Evolutionary conservation across 2,113 vertebrate genomes (phyloP).

Genomic region (Tachysurus fulvidraco): DNA sequence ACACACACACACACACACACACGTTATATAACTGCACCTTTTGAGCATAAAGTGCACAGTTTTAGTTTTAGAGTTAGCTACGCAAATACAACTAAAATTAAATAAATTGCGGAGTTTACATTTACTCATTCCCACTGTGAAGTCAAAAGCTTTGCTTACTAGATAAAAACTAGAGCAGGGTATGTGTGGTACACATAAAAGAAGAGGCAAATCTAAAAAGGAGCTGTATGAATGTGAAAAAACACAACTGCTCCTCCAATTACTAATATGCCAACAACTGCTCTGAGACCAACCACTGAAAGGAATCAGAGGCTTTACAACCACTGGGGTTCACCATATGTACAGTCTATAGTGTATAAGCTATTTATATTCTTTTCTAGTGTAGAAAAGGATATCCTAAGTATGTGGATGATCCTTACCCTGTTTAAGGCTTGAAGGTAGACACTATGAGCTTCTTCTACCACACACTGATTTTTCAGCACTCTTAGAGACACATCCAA

Average conservation of each 20-base stretch:
- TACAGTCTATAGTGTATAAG: not conserved
- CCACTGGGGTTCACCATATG: not conserved
- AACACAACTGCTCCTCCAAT: not conserved
- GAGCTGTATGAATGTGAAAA: not conserved
- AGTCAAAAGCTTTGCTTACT: not conserved
- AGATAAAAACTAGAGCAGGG: not conserved
- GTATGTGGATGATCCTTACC: conserved; percentile 67
- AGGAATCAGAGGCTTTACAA: not conserved
- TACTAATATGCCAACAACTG: not conserved
- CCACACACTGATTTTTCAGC: conserved; percentile 85
- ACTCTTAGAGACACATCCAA: conserved; percentile 77
- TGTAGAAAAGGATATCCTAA: not conserved
- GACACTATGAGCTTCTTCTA: conserved; percentile 82
- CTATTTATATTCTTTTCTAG: too few relatives aligned
- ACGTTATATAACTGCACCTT: not conserved
- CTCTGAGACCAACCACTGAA: not conserved
- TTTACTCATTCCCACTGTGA: not conserved
- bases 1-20: not conserved
- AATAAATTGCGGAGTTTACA: not conserved
- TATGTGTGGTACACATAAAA: not conserved
- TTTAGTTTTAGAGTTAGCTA: too few relatives aligned
- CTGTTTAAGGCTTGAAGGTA: conserved; percentile 87
- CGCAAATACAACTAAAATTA: too few relatives aligned
- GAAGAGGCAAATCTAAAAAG: not conserved
- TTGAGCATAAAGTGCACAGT: not conserved